phyloP scores from a whole-genome alignment of 1,140 invertebrate species.

The Ceratina japonica region DNA sequence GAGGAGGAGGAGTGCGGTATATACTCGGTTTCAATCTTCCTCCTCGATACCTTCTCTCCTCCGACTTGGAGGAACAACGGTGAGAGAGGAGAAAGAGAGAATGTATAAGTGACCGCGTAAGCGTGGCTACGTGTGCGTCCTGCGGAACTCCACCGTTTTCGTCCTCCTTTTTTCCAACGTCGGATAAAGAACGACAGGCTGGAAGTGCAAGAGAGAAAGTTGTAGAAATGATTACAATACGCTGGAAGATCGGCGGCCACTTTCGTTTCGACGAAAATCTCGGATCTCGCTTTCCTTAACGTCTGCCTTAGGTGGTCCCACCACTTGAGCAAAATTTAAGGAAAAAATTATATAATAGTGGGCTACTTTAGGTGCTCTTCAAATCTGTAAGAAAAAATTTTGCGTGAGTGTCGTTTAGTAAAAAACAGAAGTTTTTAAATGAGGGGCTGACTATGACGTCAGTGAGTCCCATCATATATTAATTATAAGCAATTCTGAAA shows the following conservation, averaged over 20 bases:
- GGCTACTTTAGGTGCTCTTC: too few relatives aligned
- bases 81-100: conserved; percentile 49
- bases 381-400: too few relatives aligned
- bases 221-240: conserved; percentile 24
- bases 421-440: too few relatives aligned
- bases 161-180: not conserved
- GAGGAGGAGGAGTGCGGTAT: conserved; percentile 36
- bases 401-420: too few relatives aligned
- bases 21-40: conserved; percentile 37
- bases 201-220: conserved; percentile 39
- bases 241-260: not conserved
- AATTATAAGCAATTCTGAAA: too few relatives aligned
- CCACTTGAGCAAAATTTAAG: too few relatives aligned
- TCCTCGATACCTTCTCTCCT: conserved; percentile 42
- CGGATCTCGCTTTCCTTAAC: not conserved
- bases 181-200: not conserved
- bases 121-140: not conserved
- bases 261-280: conserved; percentile 27
- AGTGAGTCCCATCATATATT: too few relatives aligned
- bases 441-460: too few relatives aligned
- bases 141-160: not conserved
- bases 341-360: too few relatives aligned
- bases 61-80: not conserved
- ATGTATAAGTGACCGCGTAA: not conserved
- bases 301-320: too few relatives aligned